A percentile compares a stretch with the other conserved stretches of the same genome.
Evolutionary conservation across 1,140 invertebrate genomes (phyloP).

Genomic region (Halesus radiatus): DNA sequence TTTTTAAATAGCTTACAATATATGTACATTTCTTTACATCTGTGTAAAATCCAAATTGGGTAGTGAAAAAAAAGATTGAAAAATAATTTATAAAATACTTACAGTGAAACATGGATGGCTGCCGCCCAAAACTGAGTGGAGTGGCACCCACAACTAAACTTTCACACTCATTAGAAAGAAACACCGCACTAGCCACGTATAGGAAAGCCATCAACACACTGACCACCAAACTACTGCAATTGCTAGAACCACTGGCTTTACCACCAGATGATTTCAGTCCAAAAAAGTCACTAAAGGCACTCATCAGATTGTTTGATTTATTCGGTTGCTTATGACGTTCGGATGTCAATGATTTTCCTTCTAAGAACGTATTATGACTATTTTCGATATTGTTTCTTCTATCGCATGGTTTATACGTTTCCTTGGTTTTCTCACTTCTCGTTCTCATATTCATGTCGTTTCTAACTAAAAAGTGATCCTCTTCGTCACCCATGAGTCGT

Average conservation of each 20-base stretch:
- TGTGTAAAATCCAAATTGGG: too few relatives aligned
- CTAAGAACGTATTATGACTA: neutral
- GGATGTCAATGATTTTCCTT: neutral
- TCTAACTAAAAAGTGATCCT: neutral
- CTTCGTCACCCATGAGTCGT: conserved; percentile 8
- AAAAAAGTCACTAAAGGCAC: conserved; percentile 49
- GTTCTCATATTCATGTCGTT: neutral
- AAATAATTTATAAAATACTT: too few relatives aligned
- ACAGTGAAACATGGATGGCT: conserved; percentile 49
- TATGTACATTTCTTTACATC: too few relatives aligned
- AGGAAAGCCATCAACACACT: conserved; percentile 16
- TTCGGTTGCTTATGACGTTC: neutral
- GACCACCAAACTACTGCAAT: neutral
- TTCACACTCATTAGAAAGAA: conserved; percentile 28
- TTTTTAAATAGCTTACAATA: too few relatives aligned
- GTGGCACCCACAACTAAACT: conserved; percentile 30
- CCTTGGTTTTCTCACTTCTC: neutral
- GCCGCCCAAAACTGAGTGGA: conserved; percentile 38
- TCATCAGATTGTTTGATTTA: conserved; percentile 19
- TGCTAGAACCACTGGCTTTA: conserved; percentile 19
- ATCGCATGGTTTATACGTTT: neutral
- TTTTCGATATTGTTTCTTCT: neutral
- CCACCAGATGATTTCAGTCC: conserved; percentile 18
- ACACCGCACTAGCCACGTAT: conserved; percentile 16
- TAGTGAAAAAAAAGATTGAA: too few relatives aligned